Conservation (phyloP, 2,113 vertebrate genomes). For the Cyanoliseus patagonus region DNA sequence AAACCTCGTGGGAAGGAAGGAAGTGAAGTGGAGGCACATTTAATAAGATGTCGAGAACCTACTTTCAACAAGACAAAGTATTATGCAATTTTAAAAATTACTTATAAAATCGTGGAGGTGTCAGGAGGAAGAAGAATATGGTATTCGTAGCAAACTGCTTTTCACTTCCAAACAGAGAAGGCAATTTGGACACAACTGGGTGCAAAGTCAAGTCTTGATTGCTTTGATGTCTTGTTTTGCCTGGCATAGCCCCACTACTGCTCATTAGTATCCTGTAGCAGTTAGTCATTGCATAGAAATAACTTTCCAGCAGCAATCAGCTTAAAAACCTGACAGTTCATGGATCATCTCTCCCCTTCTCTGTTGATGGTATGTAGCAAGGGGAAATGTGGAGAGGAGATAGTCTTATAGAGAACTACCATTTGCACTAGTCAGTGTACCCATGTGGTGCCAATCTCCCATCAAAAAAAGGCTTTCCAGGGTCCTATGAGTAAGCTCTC, state of each 20-base stretch:
- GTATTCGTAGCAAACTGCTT: background rate
- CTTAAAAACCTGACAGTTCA: background rate
- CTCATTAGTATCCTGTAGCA: background rate
- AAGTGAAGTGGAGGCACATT: background rate
- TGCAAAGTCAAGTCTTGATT: background rate
- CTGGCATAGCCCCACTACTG: background rate
- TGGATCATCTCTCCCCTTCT: background rate
- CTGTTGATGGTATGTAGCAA: background rate
- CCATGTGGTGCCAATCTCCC: background rate
- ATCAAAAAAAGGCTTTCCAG: background rate
- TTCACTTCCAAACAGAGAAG: background rate
- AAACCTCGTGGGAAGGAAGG: background rate
- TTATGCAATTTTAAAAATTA: background rate
- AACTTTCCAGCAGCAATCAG: background rate
- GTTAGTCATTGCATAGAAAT: background rate
- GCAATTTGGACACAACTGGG: background rate
- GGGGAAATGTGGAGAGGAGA: background rate
- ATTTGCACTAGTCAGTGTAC: background rate
- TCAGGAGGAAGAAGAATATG: background rate
- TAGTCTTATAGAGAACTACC: background rate
- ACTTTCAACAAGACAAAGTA: background rate
- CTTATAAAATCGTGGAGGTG: background rate
- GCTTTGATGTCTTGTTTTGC: background rate
- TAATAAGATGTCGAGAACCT: background rate
- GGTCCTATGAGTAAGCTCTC: background rate